phyloP scores from a whole-genome alignment of 2,113 vertebrate species.

The Hirundichthys speculiger region DNA sequence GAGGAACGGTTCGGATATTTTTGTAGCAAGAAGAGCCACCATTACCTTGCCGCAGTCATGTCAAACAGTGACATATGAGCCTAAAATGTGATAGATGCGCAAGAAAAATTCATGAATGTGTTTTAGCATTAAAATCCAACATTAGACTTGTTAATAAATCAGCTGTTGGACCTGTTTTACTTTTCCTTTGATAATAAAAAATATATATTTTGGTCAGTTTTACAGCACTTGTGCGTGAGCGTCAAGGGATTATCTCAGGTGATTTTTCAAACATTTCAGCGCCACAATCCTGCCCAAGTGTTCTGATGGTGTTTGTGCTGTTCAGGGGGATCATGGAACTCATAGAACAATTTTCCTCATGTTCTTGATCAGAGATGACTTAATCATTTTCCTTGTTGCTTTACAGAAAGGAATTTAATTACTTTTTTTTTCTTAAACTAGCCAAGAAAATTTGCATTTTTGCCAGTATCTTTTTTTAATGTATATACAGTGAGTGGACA shows the following conservation, averaged over 20 bases:
- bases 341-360: slow-evolving; percentile 52
- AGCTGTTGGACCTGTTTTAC: slow-evolving; percentile 18
- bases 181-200: slow-evolving; percentile 45
- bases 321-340: slow-evolving; percentile 76
- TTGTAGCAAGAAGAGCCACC: background rate
- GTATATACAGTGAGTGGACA: slow-evolving; percentile 52
- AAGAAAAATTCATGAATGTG: slow-evolving; percentile 49
- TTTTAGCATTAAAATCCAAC: slow-evolving; percentile 30
- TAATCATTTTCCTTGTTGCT: slow-evolving; percentile 35
- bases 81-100: slow-evolving; percentile 16
- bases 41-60: background rate
- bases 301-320: slow-evolving; percentile 42
- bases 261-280: slow-evolving; percentile 77
- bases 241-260: slow-evolving; percentile 79
- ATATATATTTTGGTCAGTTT: slow-evolving; percentile 27
- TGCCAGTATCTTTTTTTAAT: slow-evolving; percentile 82
- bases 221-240: slow-evolving; percentile 48
- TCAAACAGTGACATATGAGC: background rate
- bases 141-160: slow-evolving; percentile 33
- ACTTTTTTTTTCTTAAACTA: slow-evolving; percentile 98
- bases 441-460: slow-evolving; percentile 88
- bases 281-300: slow-evolving; percentile 78
- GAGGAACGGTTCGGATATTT: background rate
- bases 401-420: slow-evolving; percentile 84
- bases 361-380: slow-evolving; percentile 27